Base-by-base conservation (phyloP, 2,113 vertebrate species). In the Ceratotherium simum region DNA sequence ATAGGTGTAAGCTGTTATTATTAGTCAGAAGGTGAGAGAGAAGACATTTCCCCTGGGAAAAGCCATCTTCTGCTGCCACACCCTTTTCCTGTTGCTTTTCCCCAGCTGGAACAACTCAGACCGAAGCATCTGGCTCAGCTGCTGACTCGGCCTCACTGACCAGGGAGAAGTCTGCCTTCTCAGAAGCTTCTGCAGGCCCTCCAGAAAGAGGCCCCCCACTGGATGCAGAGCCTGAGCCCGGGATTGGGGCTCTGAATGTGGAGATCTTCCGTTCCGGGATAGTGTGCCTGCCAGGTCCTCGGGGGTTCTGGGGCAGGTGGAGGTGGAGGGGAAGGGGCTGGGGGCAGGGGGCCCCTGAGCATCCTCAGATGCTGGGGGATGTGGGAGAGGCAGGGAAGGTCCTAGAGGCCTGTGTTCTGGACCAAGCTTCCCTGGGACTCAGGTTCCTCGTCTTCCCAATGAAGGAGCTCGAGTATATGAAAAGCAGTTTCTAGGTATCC, bases 221-320 rank as follows among this genome's bases (percentile, higher is more conserved):
- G 76, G 56, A 97, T 1, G 97, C 96, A 73, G 95, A 96, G 97
- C 92, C 94, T 92, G 97, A 95, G 9, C 98, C 95, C 21, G 98
- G 72, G 80, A 98, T 91, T 85, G 98, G 94, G 97, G 98, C 99
- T 51, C 98, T 99, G 92, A 97, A 98, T 16, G 0, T 93, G 0
- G 98, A 99, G 96, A 98, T 99, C n/a, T 90, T 99, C 73, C 98
- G 97, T 96, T 99, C 99, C 0, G 98, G 99, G 98, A 98, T 99
- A 18, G 97, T 98, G 21, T 99, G 98, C 96, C 98, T 99, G 90
- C 99, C 99, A 99, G 99, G 99, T 99, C 98, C 91, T 4, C 8
- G 23, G 93, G 88, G 75, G 2, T 8, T 3, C 2, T 0, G 23
- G 81, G 84, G 42, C 51, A 27, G 17, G 67, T 23, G 58, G 25